Percentiles rank a stretch among this genome's conserved stretches.
These are phyloP conservation scores for Heliopora coerulea DNA, from an alignment of 92 coral and sea anemone species.

Conservation along the genomic window DNA sequence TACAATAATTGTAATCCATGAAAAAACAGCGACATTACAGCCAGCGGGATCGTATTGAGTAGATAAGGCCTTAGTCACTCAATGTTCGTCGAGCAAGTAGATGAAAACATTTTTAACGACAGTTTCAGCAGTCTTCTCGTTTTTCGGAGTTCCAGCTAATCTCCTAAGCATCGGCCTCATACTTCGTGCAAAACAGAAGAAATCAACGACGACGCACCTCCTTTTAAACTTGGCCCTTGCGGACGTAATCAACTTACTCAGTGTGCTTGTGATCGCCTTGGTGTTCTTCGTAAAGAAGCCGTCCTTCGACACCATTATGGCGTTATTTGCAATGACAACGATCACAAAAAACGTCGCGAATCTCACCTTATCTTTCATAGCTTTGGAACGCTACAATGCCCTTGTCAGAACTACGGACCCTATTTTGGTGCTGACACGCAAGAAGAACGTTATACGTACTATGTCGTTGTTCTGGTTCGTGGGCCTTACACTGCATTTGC, in stretches of 20 bases:
- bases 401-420: not conserved
- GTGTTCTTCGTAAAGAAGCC: not conserved
- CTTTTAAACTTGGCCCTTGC: not conserved
- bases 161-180: not conserved
- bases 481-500: not conserved
- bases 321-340: not conserved
- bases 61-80: too few relatives aligned
- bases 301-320: not conserved
- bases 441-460: not conserved
- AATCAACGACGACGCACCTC: not conserved
- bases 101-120: not conserved
- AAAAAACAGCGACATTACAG: too few relatives aligned
- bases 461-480: not conserved
- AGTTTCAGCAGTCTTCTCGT: not conserved
- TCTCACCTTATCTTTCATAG: not conserved
- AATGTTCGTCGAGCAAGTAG: conserved; percentile 55
- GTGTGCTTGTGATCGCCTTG: not conserved
- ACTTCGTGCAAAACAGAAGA: not conserved
- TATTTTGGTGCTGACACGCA: not conserved
- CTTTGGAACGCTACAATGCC: conserved; percentile 1
- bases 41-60: too few relatives aligned
- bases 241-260: not conserved
- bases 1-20: too few relatives aligned
- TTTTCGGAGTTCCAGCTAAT: not conserved
- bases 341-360: not conserved